A percentile compares a stretch with the other conserved stretches of the same genome.
Conservation (phyloP, 1,140 invertebrate genomes). For the Hydropsyche tenuis region DNA sequence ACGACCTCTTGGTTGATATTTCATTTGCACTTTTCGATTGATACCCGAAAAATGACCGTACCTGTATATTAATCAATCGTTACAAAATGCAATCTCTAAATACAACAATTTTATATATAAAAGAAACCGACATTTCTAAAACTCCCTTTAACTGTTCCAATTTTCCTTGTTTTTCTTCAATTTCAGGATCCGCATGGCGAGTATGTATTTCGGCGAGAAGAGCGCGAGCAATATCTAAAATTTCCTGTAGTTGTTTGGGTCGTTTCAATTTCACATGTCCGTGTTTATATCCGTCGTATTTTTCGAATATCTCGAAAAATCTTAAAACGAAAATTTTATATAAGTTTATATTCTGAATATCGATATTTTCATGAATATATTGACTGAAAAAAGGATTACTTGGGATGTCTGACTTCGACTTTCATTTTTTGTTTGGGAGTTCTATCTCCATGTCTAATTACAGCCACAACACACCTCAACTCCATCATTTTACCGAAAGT, state of each 20-base stretch:
- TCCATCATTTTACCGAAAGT: conserved; percentile 99
- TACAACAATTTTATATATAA: not conserved
- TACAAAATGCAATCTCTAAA: not conserved
- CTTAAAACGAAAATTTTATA: conserved; percentile 60
- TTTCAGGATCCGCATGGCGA: conserved; percentile 83
- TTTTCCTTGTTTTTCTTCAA: conserved; percentile 97
- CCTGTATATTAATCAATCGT: conserved; percentile 64
- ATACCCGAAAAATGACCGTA: conserved; percentile 99
- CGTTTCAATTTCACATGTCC: conserved; percentile 98
- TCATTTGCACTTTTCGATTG: conserved; percentile 99
- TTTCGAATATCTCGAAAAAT: conserved; percentile 98
- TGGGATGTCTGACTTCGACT: conserved; percentile 98
- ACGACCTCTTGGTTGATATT: conserved; percentile 96
- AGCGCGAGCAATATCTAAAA: conserved; percentile 91
- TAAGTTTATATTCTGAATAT: conserved; percentile 5
- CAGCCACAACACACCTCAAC: conserved; percentile 95
- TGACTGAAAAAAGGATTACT: conserved; percentile 72
- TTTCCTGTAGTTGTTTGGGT: conserved; percentile 97
- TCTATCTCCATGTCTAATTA: conserved; percentile 97
- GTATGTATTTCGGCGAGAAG: conserved; percentile 88
- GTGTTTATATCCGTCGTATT: conserved; percentile 94
- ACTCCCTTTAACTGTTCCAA: conserved; percentile 97
- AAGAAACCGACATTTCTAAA: conserved; percentile 89
- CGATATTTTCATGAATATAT: not conserved
- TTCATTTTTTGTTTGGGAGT: conserved; percentile 99